Conservation (phyloP, 2,888 invertebrate species). For the Ornithoptera priamus region DNA sequence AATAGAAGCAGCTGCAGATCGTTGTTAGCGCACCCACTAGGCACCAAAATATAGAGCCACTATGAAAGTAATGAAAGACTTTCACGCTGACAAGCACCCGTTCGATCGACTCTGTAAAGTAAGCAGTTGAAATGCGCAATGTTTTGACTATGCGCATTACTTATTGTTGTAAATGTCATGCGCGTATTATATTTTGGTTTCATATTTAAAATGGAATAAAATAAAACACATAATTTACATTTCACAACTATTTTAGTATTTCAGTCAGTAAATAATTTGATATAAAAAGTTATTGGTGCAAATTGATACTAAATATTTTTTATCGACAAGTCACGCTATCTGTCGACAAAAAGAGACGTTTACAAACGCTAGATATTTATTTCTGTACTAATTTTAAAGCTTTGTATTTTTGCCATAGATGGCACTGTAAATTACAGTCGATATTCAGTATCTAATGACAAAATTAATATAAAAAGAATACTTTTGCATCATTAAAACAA, state of each 20-base stretch:
- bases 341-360: constrained; percentile 36
- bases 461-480: too few relatives aligned
- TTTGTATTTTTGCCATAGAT: too few relatives aligned
- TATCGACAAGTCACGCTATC: constrained; percentile 39
- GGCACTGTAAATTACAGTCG: too few relatives aligned
- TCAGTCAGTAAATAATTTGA: too few relatives aligned
- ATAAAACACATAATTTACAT: neutral
- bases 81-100: constrained; percentile 48
- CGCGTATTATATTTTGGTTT: constrained; percentile 45
- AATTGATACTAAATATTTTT: neutral
- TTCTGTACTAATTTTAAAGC: too few relatives aligned
- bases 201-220: constrained; percentile 3
- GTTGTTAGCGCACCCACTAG: constrained; percentile 65
- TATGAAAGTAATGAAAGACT: constrained; percentile 56
- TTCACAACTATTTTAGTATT: neutral
- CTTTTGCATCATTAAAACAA: too few relatives aligned
- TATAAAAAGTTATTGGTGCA: too few relatives aligned
- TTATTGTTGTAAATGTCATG: constrained; percentile 64
- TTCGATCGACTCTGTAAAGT: constrained; percentile 73
- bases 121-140: constrained; percentile 74
- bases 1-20: constrained; percentile 59
- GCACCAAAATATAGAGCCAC: constrained; percentile 73
- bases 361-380: too few relatives aligned
- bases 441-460: too few relatives aligned
- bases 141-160: constrained; percentile 79